Evolutionary conservation across 2,113 vertebrate species (phyloP).

Genomic region (Myocastor coypus): DNA sequence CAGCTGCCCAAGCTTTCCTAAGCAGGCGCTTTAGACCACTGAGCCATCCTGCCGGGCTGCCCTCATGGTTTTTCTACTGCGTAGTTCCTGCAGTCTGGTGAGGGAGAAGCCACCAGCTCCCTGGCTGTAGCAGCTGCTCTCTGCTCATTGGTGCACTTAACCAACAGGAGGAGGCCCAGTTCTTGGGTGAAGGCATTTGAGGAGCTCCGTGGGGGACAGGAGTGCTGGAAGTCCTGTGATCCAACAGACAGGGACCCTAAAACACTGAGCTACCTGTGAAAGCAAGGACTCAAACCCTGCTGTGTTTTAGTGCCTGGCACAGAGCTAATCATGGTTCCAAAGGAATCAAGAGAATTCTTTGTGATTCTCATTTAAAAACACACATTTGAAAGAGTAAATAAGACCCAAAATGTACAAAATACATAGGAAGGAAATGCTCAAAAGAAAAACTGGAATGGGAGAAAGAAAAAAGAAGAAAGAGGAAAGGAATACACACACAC

Average conservation of each 20-base stretch:
- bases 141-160: not conserved
- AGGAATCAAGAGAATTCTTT: not conserved
- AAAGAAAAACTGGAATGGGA: too few relatives aligned
- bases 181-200: not conserved
- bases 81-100: not conserved
- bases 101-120: not conserved
- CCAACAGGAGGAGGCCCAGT: not conserved
- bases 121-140: not conserved
- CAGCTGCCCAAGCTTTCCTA: too few relatives aligned
- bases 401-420: too few relatives aligned
- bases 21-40: too few relatives aligned
- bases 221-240: not conserved
- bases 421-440: too few relatives aligned
- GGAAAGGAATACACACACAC: too few relatives aligned
- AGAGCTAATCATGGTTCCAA: not conserved
- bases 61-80: not conserved
- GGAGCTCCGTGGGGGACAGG: not conserved
- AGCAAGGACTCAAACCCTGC: not conserved
- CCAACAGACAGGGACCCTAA: not conserved
- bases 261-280: not conserved
- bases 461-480: too few relatives aligned
- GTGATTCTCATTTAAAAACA: not conserved
- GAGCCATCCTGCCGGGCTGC: too few relatives aligned
- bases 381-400: not conserved
- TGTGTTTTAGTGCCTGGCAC: not conserved